phyloP scores from a whole-genome alignment of 2,888 invertebrate species.

The Tupiocoris notatus region DNA sequence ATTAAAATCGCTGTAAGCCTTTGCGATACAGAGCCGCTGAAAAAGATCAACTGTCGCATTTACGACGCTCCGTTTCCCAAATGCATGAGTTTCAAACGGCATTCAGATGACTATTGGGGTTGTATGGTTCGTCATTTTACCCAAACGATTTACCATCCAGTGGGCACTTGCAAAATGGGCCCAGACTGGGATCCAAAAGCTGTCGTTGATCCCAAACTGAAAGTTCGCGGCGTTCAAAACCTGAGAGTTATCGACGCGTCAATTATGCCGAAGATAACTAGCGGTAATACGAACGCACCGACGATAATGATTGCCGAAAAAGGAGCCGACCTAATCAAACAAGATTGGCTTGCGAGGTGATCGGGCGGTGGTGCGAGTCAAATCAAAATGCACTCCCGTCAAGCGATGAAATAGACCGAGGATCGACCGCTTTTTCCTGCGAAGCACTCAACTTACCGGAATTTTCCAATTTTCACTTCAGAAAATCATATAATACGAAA shows the following conservation, averaged over 20 bases:
- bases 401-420: too few species aligned
- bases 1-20: conserved; percentile 47
- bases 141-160: conserved; percentile 87
- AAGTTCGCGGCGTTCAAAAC: conserved; percentile 73
- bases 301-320: conserved; percentile 89
- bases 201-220: conserved; percentile 76
- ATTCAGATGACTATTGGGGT: conserved; percentile 79
- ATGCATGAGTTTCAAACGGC: conserved; percentile 67
- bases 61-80: conserved; percentile 75
- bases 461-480: too few species aligned
- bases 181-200: conserved; percentile 72
- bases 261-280: conserved; percentile 83
- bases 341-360: conserved; percentile 65
- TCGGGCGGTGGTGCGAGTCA: too few species aligned
- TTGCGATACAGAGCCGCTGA: conserved; percentile 62
- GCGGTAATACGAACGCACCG: conserved; percentile 87
- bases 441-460: too few species aligned
- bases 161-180: conserved; percentile 87
- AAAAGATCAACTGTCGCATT: conserved; percentile 73
- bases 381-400: not conserved
- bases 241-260: conserved; percentile 82
- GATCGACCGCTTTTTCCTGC: too few species aligned
- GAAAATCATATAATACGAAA: too few species aligned
- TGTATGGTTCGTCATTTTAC: conserved; percentile 75
- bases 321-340: conserved; percentile 79